Base-by-base conservation (phyloP, 1,140 invertebrate species). In the Phthorimaea operculella region DNA sequence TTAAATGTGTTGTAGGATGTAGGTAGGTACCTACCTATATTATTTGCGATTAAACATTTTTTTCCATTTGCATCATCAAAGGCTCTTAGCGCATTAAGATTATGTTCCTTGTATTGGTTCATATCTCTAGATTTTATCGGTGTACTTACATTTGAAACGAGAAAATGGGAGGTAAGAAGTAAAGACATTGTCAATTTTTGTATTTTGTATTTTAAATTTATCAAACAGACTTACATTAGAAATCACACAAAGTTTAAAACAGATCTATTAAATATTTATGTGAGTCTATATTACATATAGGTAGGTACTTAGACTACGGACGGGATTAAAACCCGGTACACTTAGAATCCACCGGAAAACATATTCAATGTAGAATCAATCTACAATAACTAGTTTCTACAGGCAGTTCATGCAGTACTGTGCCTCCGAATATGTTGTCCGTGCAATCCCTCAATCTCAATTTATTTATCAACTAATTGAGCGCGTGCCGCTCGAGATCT, bases 191-290 rank as follows among this genome's bases (percentile, higher is more conserved):
- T 63, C 64, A 63, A 69, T 68, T 74, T 71, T 73, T 63, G 50
- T 64, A 60, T 79, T 85, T 85, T 84, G 63, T 74, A 79, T 78
- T 83, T 76, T 77, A 74, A 74, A 76, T 85, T 85, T 83, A 85
- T 85, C 78, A 79, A 86, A 86, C 85, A 86, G 80, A 82, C 79
- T 86, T 86, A 83, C 76, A 82, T 72, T 59, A 82, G 80, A 74
- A 84, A 85, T 87, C 85, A 87, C 85, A 85, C 82, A 82, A 74
- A 79, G 74, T 83, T 80, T 79, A 77, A 79, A 85, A 86, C 76
- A 84, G 80, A 78, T 79, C 76, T 86, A 86, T 85, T 85, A 86
- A 85, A 86, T 86, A 87, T 86, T 80, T 74, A 86, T 85, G 83
- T 84, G 83, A 85, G 74, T 85, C 84, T 87, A 87, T 85, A 87